Conservation (phyloP, 2,888 invertebrate genomes). For the Pseudococcus jackbeardsleyi region DNA sequence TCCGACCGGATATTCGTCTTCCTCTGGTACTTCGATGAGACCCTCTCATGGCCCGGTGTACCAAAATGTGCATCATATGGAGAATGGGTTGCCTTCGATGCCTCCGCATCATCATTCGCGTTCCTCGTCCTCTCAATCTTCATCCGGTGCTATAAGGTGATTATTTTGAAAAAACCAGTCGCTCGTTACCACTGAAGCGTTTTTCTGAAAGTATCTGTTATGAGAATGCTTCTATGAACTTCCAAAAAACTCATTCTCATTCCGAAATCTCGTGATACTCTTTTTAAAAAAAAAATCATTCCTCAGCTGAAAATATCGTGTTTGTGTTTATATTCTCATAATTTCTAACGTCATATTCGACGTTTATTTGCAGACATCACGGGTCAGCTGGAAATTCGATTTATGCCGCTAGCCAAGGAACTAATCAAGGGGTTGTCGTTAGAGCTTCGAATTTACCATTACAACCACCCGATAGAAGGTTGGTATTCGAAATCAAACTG, state of each 20-base stretch:
- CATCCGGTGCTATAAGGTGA: slow-evolving; percentile 42
- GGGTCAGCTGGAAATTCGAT: not conserved
- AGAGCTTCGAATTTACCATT: slow-evolving; percentile 46
- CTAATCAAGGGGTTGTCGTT: slow-evolving; percentile 54
- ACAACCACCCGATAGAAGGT: slow-evolving; percentile 42
- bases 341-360: not conserved
- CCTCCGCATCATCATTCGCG: slow-evolving; percentile 54
- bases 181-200: not conserved
- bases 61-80: slow-evolving; percentile 56
- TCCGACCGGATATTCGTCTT: not conserved
- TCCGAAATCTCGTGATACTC: too few relatives aligned
- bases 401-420: not conserved
- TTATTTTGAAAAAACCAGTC: not conserved
- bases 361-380: slow-evolving; percentile 9
- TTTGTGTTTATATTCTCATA: not conserved
- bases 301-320: too few relatives aligned
- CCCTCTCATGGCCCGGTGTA: slow-evolving; percentile 35
- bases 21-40: slow-evolving; percentile 25
- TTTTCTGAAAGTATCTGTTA: too few relatives aligned
- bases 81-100: slow-evolving; percentile 26
- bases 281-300: too few relatives aligned
- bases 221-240: too few relatives aligned
- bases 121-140: not conserved
- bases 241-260: too few relatives aligned
- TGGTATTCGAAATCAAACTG: not conserved